phyloP scores from a whole-genome alignment of 2,797 vertebrate species.

The Triplophysa bombifrons region DNA sequence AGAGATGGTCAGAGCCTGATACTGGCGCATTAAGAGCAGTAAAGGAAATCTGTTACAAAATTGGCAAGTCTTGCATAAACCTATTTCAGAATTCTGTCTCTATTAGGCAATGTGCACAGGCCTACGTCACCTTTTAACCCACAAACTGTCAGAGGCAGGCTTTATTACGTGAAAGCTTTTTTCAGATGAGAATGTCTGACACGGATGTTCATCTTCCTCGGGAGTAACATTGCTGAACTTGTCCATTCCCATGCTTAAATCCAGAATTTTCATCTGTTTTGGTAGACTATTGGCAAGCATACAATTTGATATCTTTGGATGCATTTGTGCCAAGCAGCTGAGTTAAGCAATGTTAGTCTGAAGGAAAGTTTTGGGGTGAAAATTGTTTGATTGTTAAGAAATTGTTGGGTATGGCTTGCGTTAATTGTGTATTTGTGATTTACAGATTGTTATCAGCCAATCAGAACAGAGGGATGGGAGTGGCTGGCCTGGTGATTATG shows the following conservation, averaged over 20 bases:
- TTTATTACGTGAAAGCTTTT: constrained; percentile 22
- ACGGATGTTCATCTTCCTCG: constrained; percentile 36
- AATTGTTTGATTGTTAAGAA: constrained; percentile 12
- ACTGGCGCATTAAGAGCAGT: constrained; percentile 19
- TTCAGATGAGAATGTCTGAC: constrained; percentile 20
- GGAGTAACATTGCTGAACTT: constrained; percentile 58
- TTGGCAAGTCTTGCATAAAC: background rate
- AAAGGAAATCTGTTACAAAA: constrained; percentile 12
- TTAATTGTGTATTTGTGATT: constrained; percentile 41
- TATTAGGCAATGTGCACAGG: constrained; percentile 42
- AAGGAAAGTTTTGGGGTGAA: background rate
- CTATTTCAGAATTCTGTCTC: background rate
- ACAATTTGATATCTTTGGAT: constrained; percentile 2
- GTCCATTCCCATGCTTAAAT: constrained; percentile 66
- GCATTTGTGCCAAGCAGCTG: constrained; percentile 12
- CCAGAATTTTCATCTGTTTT: constrained; percentile 54
- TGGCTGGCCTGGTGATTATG: constrained; percentile 79
- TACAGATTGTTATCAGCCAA: constrained; percentile 87
- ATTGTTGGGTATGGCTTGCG: background rate
- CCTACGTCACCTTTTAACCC: constrained; percentile 12
- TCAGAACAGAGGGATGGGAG: constrained; percentile 83
- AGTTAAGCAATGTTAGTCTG: constrained; percentile 49
- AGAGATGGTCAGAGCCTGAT: constrained; percentile 57
- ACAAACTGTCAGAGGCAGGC: constrained; percentile 21
- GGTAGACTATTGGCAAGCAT: constrained; percentile 53